phyloP scores from a whole-genome alignment of 2,888 invertebrate genomes.

The Torymus aiolomorphi region DNA sequence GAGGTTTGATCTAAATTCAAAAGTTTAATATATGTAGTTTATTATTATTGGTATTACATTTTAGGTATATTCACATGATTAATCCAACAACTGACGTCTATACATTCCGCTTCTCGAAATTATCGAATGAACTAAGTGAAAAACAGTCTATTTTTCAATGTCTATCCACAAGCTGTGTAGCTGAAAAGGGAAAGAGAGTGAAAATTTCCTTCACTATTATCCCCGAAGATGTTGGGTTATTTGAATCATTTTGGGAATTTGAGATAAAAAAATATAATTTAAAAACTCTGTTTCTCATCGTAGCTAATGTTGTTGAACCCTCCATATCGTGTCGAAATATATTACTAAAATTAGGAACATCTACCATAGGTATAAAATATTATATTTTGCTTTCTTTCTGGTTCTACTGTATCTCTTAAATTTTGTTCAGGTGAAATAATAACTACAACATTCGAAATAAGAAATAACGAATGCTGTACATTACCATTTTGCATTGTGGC shows the following conservation, averaged over 20 bases:
- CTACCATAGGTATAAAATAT: constrained; percentile 25
- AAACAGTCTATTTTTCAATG: constrained; percentile 77
- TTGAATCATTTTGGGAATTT: constrained; percentile 83
- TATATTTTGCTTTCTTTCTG: not conserved
- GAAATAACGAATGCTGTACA: constrained; percentile 78
- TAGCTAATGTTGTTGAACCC: constrained; percentile 73
- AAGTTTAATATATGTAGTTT: not conserved
- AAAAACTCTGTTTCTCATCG: constrained; percentile 79
- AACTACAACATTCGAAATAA: constrained; percentile 75
- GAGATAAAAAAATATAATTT: constrained; percentile 79
- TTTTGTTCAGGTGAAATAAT: constrained; percentile 71
- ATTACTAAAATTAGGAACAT: constrained; percentile 28
- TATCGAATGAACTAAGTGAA: constrained; percentile 75
- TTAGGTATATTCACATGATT: constrained; percentile 80
- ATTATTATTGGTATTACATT: not conserved
- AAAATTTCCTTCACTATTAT: constrained; percentile 82
- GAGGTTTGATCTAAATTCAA: constrained; percentile 71
- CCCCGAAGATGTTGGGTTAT: constrained; percentile 80
- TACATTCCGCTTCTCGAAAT: constrained; percentile 79
- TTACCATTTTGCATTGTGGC: constrained; percentile 78
- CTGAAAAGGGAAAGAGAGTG: constrained; percentile 79
- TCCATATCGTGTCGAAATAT: constrained; percentile 8
- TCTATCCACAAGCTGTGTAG: constrained; percentile 78
- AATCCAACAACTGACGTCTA: constrained; percentile 82
- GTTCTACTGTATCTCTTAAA: not conserved